Base-by-base conservation (phyloP, 2,888 invertebrate genomes). In the Trissoscelio sp. region DNA sequence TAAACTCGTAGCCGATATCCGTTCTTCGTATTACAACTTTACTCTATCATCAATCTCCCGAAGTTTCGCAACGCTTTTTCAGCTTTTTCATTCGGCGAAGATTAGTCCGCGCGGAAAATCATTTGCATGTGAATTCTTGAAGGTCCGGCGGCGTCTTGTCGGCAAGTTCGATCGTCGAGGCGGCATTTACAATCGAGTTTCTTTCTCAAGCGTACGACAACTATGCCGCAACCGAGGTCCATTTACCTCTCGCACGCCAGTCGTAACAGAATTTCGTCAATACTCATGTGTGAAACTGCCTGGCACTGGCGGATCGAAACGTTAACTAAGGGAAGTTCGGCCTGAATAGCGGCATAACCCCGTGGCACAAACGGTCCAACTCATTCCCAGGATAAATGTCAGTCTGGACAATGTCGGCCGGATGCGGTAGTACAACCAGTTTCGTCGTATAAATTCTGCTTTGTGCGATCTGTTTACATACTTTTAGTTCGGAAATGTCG, bases 311-410 rank as follows among this genome's bases (percentile, higher is more conserved):
- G 69, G 24, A 75, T 81, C 58, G 66, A 46, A 70, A 81, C 60
- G 75, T 75, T 81, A 69, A 81, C 70, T 75, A 66, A 81, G 80
- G 70, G 75, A 62, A 81, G 80, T 58, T 64, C 48, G 34, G 22
- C 64, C 42, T 69, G 75, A 83, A 79, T 81, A 66, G 66, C 72
- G 70, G 73, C 67, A 66, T 77, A 67, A 81, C 66, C 75, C 66
- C 72, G 28, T 53, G 51, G 20, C 57, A 53, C 48, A 74, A 77
- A 64, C 72, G 82, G 62, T 51, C 57, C 70, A 73, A 67, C 81
- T 83, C 75, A 75, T 82, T 85, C 82, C 78, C 81, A 83, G 67
- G 83, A 81, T 85, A 85, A 85, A 87, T 85, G 86, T 87, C 83
- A 83, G 79, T 74, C 78, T 81, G 82, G 79, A 82, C 85, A 84